Base-by-base conservation (phyloP, 53 echinoderm and acorn worm species). In the Mesocentrotus franciscanus region DNA sequence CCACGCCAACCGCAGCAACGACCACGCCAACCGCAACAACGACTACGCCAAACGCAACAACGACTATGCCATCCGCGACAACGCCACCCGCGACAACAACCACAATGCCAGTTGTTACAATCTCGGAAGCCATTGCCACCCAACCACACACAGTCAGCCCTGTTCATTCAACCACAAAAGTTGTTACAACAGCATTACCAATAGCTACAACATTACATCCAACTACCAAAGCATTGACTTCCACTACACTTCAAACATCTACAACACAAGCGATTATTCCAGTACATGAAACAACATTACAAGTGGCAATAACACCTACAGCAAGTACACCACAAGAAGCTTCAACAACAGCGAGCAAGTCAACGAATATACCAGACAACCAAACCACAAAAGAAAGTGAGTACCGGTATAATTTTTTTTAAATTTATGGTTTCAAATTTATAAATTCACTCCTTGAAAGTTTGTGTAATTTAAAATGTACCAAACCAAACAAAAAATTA, bases 341-440 rank as follows among this genome's bases (percentile, higher is more conserved):
- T 58, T 12, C n/a, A 55, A 57, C 58, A 87, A 87, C 87, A 87
- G 20, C 87, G 27, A 87, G 87, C 56, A 58, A 57, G 58, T 58
- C 87, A 57, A 58, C 87, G n/a, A 3, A 26, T 58, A 87, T 87
- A 87, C 58, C 87, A 59, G 87, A 87, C 12, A 57, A 24, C 27
- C 87, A 57, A 57, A 87, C 87, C 10, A 87, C 87, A 27, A 87
- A 87, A 87, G 57, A 87, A n/a, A 87, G 87, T 87, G 58, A 87
- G 87, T 87, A 87, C 58, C 13, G 6, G n/a, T 71, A n/a, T 8
- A 62, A 10, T 75, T n/a, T 75, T 26, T 26, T 75, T 75, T 75
- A 0, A 62, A 62, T 16, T 62, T 7, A 49, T 49, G 49, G 49
- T 49, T 49, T 49, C 49, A 0, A 49, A 49, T 49, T 49, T 39